Conservation (phyloP, 2,113 vertebrate genomes). For the Dolichallabes microphthalmus region DNA sequence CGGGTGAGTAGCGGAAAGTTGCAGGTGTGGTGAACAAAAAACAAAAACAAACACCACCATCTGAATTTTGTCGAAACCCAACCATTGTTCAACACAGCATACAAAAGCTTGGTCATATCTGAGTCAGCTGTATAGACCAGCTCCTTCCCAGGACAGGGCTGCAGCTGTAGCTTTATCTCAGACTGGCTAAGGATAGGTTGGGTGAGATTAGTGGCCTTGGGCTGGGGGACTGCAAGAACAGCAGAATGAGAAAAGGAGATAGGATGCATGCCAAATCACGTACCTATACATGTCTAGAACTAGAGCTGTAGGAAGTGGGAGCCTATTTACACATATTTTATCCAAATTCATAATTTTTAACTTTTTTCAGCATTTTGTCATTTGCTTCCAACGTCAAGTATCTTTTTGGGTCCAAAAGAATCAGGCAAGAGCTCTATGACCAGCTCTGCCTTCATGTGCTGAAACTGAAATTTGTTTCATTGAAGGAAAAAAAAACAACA, state of each 20-base stretch:
- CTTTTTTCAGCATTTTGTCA: neutral
- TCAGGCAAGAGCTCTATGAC: neutral
- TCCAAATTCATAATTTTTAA: neutral
- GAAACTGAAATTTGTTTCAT: neutral
- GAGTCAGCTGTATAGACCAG: conserved; percentile 29
- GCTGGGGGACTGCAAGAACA: conserved; percentile 36
- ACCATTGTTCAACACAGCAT: neutral
- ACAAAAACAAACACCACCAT: neutral
- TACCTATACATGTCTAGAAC: conserved; percentile 7
- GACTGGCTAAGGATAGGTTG: conserved; percentile 28
- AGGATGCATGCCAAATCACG: conserved; percentile 36
- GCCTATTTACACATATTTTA: neutral
- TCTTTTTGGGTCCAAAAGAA: neutral
- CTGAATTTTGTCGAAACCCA: neutral
- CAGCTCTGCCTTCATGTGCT: neutral
- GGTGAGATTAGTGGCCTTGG: conserved; percentile 48
- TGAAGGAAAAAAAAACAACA: neutral
- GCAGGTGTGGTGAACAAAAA: neutral
- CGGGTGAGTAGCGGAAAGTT: neutral
- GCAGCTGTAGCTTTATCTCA: conserved; percentile 28
- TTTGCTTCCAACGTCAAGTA: no score
- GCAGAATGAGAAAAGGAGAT: conserved; percentile 45
- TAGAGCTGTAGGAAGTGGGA: neutral
- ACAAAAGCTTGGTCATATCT: neutral
- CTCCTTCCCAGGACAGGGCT: conserved; percentile 26